Evolutionary conservation across 2,113 vertebrate species (phyloP).

Genomic region (Pterocles orientalis): DNA sequence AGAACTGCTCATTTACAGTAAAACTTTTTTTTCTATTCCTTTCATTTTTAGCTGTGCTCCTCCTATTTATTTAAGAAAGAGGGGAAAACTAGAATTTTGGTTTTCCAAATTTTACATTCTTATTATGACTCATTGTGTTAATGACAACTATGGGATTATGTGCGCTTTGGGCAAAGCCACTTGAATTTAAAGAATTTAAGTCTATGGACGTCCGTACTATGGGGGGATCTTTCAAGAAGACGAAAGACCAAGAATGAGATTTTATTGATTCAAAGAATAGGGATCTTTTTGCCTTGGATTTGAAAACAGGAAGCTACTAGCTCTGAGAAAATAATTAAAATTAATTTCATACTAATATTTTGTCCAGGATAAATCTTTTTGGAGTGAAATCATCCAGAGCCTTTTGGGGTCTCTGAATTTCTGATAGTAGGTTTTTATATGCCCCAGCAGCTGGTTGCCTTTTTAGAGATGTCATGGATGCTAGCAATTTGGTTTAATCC

Average conservation of each 20-base stretch:
- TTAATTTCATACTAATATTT: neutral
- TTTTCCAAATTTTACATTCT: neutral
- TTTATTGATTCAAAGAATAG: neutral
- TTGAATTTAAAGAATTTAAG: neutral
- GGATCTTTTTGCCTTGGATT: neutral
- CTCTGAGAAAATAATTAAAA: neutral
- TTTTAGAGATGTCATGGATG: neutral
- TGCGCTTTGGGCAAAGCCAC: neutral
- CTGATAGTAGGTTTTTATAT: neutral
- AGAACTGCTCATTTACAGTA: neutral
- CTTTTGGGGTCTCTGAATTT: neutral
- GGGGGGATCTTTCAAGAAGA: neutral
- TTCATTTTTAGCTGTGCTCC: neutral
- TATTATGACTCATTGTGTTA: neutral
- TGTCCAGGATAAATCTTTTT: neutral
- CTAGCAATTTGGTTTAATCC: conserved; percentile 30
- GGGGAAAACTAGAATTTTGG: neutral
- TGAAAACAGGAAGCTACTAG: neutral
- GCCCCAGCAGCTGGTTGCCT: neutral
- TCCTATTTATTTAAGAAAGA: neutral
- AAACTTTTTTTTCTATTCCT: neutral
- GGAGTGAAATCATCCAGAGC: neutral
- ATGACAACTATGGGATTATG: neutral
- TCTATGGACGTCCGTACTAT: neutral
- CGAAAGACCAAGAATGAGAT: neutral